A percentile compares a stretch with the other conserved stretches of the same genome.
Evolutionary conservation across 2,888 invertebrate species (phyloP).

Genomic region (Hedya salicella): DNA sequence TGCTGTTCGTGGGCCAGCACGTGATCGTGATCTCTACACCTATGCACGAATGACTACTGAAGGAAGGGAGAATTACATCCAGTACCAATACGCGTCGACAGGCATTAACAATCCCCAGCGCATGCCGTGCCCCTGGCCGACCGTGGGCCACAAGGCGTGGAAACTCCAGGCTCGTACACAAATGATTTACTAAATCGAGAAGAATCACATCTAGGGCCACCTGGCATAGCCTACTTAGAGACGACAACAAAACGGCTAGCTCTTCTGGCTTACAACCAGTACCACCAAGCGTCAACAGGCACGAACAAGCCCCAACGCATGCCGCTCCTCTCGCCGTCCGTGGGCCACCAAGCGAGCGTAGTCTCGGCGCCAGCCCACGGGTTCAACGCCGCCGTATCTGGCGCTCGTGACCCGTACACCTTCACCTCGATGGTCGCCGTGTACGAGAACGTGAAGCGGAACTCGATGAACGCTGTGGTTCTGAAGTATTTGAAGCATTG

Average conservation of each 20-base stretch:
- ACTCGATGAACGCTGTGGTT: slow-evolving; percentile 62
- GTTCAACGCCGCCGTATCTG: slow-evolving; percentile 49
- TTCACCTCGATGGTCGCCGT: slow-evolving; percentile 57
- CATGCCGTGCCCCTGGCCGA: neutral
- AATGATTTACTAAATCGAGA: too few relatives aligned
- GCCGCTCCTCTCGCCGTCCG: slow-evolving; percentile 20
- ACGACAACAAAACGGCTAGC: too few relatives aligned
- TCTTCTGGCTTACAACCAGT: slow-evolving; percentile 7
- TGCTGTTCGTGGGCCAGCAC: too few relatives aligned
- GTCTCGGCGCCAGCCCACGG: slow-evolving; percentile 52
- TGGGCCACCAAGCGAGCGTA: slow-evolving; percentile 58
- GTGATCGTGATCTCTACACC: too few relatives aligned
- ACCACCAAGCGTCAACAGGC: slow-evolving; percentile 31
- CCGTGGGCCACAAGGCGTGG: neutral
- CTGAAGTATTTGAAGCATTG: slow-evolving; percentile 68
- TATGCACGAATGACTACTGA: too few relatives aligned
- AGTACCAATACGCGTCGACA: neutral
- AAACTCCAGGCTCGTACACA: too few relatives aligned
- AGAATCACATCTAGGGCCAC: neutral
- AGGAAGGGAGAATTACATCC: too few relatives aligned
- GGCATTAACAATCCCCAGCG: neutral
- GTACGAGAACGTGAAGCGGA: slow-evolving; percentile 66
- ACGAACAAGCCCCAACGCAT: slow-evolving; percentile 33
- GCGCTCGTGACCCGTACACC: slow-evolving; percentile 57
- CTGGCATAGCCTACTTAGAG: too few relatives aligned